Base-by-base conservation (phyloP, 2,797 vertebrate genomes). In the Peromyscus melanophrys region DNA sequence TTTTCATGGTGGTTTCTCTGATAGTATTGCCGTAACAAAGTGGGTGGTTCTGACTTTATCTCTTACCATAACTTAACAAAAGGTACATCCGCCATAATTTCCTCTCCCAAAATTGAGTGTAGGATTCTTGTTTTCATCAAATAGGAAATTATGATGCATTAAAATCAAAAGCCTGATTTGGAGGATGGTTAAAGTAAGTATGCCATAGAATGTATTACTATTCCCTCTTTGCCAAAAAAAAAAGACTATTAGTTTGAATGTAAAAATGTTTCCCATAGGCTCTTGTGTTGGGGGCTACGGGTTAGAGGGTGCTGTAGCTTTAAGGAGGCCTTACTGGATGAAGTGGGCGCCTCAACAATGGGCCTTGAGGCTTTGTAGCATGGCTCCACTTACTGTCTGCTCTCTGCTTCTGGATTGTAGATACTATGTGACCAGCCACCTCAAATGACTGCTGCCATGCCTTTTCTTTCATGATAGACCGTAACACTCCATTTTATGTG, bases 101-200 rank as follows among this genome's bases (percentile, higher is more conserved):
- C 49, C 4, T 89, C 69, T 84, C 49, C 40, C 49, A 82, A 5
- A 46, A 4, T 80, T 92, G 73, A 61, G 14, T 40, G 27, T 59
- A 85, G 9, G 55, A 94, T 89, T 96, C 37, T 83, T 9, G 3
- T 27, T 82, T 91, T n/a, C 57, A 46, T 88, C 75, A 76, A 37
- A 12, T 69, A 73, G 71, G 40, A 90, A 94, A 59, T 73, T 43
- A 93, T 77, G 49, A 46, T 52, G 71, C 75, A 71, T 76, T 89
- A 55, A 94, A 55, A 81, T 63, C 49, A 31, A 77, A 52, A 73
- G 27, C 46, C 37, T 89, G 8, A 49, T 94, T 73, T 83, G 23
- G 19, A 87, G 71, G 73, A 83, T 63, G 75, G 46, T 73, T 90
- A 95, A 89, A 91, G 73, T 85, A 92, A 83, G 27, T 61, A 73